A percentile compares a stretch with the other conserved stretches of the same genome.
Conservation (phyloP, 2,113 vertebrate genomes). For the Polyodon spathula region DNA sequence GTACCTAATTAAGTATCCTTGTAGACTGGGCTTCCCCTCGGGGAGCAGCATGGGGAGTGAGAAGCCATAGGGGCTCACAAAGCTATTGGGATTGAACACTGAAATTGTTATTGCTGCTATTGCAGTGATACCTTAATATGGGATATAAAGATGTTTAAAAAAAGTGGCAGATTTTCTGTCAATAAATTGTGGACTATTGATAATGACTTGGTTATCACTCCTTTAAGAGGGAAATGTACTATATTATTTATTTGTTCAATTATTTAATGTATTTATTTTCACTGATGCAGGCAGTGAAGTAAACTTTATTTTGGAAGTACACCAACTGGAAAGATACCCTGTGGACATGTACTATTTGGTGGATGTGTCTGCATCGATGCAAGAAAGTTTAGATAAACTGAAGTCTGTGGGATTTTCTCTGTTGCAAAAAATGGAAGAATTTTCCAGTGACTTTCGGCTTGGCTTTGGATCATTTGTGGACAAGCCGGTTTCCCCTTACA, state of each 20-base stretch:
- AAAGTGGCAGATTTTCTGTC: background rate
- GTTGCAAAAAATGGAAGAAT: constrained; percentile 77
- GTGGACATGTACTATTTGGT: constrained; percentile 96
- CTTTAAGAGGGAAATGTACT: background rate
- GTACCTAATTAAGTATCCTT: background rate
- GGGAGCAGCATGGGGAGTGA: too few relatives aligned
- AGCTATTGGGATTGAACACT: too few relatives aligned
- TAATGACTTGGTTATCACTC: background rate
- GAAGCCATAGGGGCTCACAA: too few relatives aligned
- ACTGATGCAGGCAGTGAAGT: constrained; percentile 68
- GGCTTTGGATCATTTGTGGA: constrained; percentile 97
- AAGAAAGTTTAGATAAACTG: constrained; percentile 83
- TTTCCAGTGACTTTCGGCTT: constrained; percentile 82
- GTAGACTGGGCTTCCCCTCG: too few relatives aligned
- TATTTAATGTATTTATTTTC: constrained; percentile 22
- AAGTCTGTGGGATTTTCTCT: constrained; percentile 82
- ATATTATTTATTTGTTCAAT: background rate
- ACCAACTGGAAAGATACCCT: constrained; percentile 79
- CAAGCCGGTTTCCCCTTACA: constrained; percentile 93
- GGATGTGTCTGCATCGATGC: constrained; percentile 94
- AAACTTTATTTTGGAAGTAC: constrained; percentile 74
- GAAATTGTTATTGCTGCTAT: background rate
- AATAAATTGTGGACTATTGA: background rate
- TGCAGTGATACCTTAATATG: background rate
- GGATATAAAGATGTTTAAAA: background rate